These are phyloP conservation scores for Mystacides longicornis DNA, from an alignment of 2,888 invertebrate species.

Conservation along the genomic window DNA sequence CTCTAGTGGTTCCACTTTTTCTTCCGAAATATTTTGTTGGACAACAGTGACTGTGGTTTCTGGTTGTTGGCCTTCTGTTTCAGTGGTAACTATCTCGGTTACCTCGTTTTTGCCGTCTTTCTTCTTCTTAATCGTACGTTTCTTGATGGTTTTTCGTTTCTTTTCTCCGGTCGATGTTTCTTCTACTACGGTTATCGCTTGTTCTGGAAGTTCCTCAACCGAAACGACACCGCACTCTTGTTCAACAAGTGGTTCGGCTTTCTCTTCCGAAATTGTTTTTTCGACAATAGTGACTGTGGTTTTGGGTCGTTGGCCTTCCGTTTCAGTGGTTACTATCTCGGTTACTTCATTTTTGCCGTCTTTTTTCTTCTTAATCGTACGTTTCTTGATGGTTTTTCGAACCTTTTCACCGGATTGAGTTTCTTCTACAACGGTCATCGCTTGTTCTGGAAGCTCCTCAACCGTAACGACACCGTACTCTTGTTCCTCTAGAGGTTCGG, in stretches of 20 bases:
- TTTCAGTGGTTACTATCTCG: conserved; percentile 35
- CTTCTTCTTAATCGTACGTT: conserved; percentile 33
- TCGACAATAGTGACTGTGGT: conserved; percentile 33
- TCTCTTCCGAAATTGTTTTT: conserved; percentile 22
- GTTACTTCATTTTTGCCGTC: conserved; percentile 31
- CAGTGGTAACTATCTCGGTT: conserved; percentile 31
- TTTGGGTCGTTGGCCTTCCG: conserved; percentile 30
- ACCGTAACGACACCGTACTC: not conserved
- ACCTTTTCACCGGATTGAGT: conserved; percentile 11
- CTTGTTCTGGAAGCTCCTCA: conserved; percentile 24
- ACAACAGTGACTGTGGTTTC: conserved; percentile 32
- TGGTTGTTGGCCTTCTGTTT: conserved; percentile 35
- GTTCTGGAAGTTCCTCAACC: conserved; percentile 34
- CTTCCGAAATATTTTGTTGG: not conserved
- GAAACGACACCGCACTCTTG: conserved; percentile 25
- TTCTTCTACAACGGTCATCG: conserved; percentile 20
- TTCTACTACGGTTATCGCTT: not conserved
- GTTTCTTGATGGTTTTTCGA: conserved; percentile 29
- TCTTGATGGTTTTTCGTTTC: conserved; percentile 32
- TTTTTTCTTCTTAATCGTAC: conserved; percentile 30
- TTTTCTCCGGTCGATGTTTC: conserved; percentile 30
- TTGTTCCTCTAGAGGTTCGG: conserved; percentile 27
- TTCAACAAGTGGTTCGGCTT: conserved; percentile 29
- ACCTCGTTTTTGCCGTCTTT: conserved; percentile 32
- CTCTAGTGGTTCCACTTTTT: not conserved